Percentiles rank a stretch among this genome's conserved stretches.
Conservation (phyloP, 2,888 invertebrate species). For the Micoletzkya japonica region DNA sequence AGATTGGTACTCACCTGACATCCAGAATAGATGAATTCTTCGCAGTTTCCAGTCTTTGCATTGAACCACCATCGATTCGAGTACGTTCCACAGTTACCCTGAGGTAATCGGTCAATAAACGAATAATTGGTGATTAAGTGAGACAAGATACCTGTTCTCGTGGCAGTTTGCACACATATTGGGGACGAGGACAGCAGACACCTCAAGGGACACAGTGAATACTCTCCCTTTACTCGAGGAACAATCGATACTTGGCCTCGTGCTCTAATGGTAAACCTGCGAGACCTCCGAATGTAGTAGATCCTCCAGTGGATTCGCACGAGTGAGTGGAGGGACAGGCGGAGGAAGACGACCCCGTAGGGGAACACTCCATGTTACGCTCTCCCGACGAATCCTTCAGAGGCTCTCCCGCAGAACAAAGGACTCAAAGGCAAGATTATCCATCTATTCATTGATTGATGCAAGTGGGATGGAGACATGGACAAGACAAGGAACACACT, state of each 20-base stretch:
- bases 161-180: conserved; percentile 63
- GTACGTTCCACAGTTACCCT: conserved; percentile 63
- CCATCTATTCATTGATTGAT: not conserved
- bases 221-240: not conserved
- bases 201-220: conserved; percentile 27
- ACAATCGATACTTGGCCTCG: not conserved
- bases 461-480: not conserved
- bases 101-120: not conserved
- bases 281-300: conserved; percentile 47
- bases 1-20: conserved; percentile 37
- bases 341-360: conserved; percentile 59
- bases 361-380: conserved; percentile 62
- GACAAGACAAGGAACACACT: conserved; percentile 18
- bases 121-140: not conserved
- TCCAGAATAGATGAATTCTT: conserved; percentile 63
- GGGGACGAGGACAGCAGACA: conserved; percentile 62
- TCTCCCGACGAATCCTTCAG: conserved; percentile 63
- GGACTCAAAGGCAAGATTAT: conserved; percentile 40
- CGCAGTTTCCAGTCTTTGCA: conserved; percentile 63
- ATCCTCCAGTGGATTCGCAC: conserved; percentile 59
- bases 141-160: conserved; percentile 45
- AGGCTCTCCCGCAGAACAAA: conserved; percentile 63
- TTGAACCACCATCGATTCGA: conserved; percentile 64
- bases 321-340: conserved; percentile 61
- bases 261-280: not conserved